These are phyloP conservation scores for Meriones unguiculatus DNA, from an alignment of 2,113 vertebrate genomes.

Conservation along the genomic window DNA sequence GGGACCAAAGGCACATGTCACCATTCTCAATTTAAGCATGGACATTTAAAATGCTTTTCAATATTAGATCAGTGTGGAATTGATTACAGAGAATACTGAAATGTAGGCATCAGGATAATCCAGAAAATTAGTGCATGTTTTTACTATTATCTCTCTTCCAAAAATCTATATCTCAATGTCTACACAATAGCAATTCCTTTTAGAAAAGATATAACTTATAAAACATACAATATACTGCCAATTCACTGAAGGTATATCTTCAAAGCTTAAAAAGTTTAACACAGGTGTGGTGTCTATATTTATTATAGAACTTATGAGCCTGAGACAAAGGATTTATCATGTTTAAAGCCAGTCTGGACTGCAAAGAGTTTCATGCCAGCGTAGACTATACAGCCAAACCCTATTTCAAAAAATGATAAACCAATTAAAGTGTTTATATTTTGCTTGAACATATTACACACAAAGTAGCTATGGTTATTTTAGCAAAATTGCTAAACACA, in stretches of 20 bases:
- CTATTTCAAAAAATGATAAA: not conserved
- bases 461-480: not conserved
- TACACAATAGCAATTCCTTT: not conserved
- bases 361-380: not conserved
- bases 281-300: not conserved
- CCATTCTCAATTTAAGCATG: not conserved
- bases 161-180: not conserved
- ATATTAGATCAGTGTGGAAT: not conserved
- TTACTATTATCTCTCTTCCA: not conserved
- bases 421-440: not conserved
- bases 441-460: not conserved
- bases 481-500: not conserved
- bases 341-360: not conserved
- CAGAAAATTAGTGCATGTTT: not conserved
- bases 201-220: not conserved
- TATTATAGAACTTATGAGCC: not conserved
- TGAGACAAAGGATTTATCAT: not conserved
- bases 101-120: not conserved
- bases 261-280: not conserved
- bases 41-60: not conserved
- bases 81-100: not conserved
- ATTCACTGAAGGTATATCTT: slow-evolving; percentile 19
- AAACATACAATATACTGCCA: no score
- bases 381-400: rapidly evolving
- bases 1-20: not conserved